Evolutionary conservation across 2,113 vertebrate genomes (phyloP).

Genomic region (Vulpes lagopus): DNA sequence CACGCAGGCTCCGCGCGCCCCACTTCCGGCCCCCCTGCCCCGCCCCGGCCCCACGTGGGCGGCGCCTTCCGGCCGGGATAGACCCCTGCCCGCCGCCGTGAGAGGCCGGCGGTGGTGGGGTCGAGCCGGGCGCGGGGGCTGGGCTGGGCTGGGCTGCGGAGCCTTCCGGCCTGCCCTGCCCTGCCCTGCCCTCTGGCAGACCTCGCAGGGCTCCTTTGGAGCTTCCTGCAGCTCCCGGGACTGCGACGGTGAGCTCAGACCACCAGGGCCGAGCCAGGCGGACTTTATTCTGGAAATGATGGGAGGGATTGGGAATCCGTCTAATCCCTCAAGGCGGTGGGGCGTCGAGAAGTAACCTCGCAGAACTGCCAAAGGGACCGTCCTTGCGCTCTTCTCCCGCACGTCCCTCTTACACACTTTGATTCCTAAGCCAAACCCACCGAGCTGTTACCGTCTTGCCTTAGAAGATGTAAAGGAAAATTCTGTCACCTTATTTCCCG

Average conservation of each 20-base stretch:
- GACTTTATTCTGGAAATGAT: background rate
- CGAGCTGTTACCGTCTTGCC: slow-evolving; percentile 8
- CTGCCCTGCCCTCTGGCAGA: background rate
- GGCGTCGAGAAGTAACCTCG: background rate
- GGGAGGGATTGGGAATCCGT: background rate
- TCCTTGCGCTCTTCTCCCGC: background rate
- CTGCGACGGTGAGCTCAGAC: background rate
- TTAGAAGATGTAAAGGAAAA: background rate
- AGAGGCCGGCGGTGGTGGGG: too few relatives aligned
- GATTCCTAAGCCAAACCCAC: background rate
- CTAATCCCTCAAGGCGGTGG: background rate
- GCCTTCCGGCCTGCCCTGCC: background rate
- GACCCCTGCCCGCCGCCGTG: too few relatives aligned
- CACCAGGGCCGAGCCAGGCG: background rate
- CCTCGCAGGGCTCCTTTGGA: background rate
- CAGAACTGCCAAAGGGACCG: too few relatives aligned
- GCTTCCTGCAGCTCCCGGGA: background rate
- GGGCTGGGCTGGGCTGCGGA: too few relatives aligned
- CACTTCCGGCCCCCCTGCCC: background rate
- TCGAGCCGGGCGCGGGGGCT: too few relatives aligned
- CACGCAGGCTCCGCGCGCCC: fast-evolving
- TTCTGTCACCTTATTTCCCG: background rate
- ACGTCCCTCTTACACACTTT: background rate
- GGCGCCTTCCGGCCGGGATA: fast-evolving
- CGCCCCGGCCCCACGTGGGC: fast-evolving